phyloP scores from a whole-genome alignment of 2,888 invertebrate species.

The Atethmia centrago region DNA sequence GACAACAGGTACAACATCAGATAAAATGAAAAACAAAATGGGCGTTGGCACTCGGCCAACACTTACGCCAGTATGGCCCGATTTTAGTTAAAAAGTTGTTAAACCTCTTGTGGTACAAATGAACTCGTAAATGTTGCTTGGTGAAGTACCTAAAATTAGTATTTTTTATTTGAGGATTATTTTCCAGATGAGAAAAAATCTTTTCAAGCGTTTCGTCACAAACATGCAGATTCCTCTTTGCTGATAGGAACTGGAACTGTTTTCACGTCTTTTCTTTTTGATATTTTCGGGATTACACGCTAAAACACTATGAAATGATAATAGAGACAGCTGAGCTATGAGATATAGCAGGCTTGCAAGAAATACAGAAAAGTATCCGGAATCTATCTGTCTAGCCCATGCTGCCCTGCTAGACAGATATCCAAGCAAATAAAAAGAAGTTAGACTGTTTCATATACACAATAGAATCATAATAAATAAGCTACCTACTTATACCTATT shows the following conservation, averaged over 20 bases:
- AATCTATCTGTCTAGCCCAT: too few relatives aligned
- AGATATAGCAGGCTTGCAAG: not conserved
- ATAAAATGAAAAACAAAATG: slow-evolving; percentile 33
- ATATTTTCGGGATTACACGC: not conserved
- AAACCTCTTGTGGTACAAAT: slow-evolving; percentile 22
- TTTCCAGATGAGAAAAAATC: not conserved
- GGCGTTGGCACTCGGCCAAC: slow-evolving; percentile 46
- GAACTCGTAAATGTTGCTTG: not conserved
- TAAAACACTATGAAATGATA: not conserved
- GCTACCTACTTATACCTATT: slow-evolving; percentile 17
- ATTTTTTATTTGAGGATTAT: not conserved
- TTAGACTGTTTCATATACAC: too few relatives aligned
- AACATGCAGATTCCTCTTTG: not conserved
- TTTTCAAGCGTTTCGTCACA: not conserved
- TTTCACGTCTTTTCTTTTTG: not conserved
- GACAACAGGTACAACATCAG: slow-evolving; percentile 31
- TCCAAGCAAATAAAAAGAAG: not conserved
- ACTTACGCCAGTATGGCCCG: slow-evolving; percentile 9
- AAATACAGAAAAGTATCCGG: not conserved
- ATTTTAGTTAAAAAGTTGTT: slow-evolving; percentile 33
- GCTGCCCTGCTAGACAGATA: not conserved
- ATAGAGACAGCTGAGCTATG: too few relatives aligned
- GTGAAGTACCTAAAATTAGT: not conserved
- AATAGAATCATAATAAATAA: not conserved
- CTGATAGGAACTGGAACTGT: not conserved